Conservation (phyloP, 2,888 invertebrate species). For the Philereme vetulata region DNA sequence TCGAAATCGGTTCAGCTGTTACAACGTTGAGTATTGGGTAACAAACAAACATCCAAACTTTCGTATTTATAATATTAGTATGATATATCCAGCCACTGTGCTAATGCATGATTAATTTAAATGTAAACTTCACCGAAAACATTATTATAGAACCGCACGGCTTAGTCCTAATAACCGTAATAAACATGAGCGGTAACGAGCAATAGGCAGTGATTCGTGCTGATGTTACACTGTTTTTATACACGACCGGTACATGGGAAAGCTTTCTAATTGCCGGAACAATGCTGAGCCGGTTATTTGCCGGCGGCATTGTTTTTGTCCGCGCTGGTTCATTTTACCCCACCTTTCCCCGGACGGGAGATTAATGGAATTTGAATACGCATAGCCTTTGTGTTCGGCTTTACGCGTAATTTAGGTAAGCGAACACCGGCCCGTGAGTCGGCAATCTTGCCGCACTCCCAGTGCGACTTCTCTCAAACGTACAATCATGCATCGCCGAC, state of each 20-base stretch:
- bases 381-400: slow-evolving; percentile 82
- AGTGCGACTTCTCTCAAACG: slow-evolving; percentile 43
- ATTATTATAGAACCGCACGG: slow-evolving; percentile 74
- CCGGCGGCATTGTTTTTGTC: slow-evolving; percentile 84
- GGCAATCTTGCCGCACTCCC: slow-evolving; percentile 65
- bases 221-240: slow-evolving; percentile 84
- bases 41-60: too few species aligned
- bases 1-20: too few species aligned
- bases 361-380: slow-evolving; percentile 84
- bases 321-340: slow-evolving; percentile 82
- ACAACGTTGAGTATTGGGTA: too few species aligned
- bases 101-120: slow-evolving; percentile 59
- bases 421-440: slow-evolving; percentile 77
- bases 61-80: neutral
- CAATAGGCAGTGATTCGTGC: slow-evolving; percentile 83
- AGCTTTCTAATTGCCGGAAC: slow-evolving; percentile 85
- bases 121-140: slow-evolving; percentile 68
- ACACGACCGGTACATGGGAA: slow-evolving; percentile 83
- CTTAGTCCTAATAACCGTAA: slow-evolving; percentile 82
- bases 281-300: slow-evolving; percentile 84
- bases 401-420: slow-evolving; percentile 80
- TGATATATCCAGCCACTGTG: slow-evolving; percentile 32
- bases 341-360: slow-evolving; percentile 77
- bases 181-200: slow-evolving; percentile 83
- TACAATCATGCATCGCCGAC: slow-evolving; percentile 57